Evolutionary conservation across 2,888 invertebrate species (phyloP), one percentile per base, ranked within the genome.

Genomic region (Anoncus sp.): DNA sequence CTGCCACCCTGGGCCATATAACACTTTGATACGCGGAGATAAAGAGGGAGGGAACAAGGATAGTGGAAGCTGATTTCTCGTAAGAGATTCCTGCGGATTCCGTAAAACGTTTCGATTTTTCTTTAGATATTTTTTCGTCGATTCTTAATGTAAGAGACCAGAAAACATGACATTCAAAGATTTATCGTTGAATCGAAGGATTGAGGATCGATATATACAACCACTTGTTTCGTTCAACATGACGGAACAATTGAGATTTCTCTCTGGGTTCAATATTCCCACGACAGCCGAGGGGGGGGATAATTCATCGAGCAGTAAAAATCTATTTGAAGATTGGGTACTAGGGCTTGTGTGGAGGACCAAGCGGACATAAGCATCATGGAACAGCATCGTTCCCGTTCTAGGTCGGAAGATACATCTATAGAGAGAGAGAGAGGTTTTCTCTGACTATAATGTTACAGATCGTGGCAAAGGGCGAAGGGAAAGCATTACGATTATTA

Each of bases 401-500:
- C n/a, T n/a, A n/a, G n/a, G 78, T 57, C 66, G 75, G 77, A 60
- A 75, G 77, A 81, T 79, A 35, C 47, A 27, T 35, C 24, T 51
- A 60, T 43, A 12, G 62, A 51, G 62, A 55, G 47, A 63, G 67
- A 59, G 35, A 63, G 45, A 53, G 53, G 77, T 31, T 45, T 57
- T 20, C 49, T 24, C 43, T 18, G 38, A 9, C 20, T 51, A n/a
- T 59, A 82, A 31, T 67, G 57, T 57, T 49, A 57, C 60, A 31
- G 49, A 66, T 55, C 74, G 70, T 49, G 66, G 70, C 73, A 57
- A 35, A 73, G 73, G 72, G 60, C 76, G 86, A 85, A 87, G 87
- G 89, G 89, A 88, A n/a, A 89, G 88, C 91, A 91, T 91, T 91
- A 91, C 90, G 90, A 89, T 90, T 91, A 91, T 91, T 91, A 90